Evolutionary conservation across 2,888 invertebrate species (phyloP).

Genomic region (Cheilosia vernalis): DNA sequence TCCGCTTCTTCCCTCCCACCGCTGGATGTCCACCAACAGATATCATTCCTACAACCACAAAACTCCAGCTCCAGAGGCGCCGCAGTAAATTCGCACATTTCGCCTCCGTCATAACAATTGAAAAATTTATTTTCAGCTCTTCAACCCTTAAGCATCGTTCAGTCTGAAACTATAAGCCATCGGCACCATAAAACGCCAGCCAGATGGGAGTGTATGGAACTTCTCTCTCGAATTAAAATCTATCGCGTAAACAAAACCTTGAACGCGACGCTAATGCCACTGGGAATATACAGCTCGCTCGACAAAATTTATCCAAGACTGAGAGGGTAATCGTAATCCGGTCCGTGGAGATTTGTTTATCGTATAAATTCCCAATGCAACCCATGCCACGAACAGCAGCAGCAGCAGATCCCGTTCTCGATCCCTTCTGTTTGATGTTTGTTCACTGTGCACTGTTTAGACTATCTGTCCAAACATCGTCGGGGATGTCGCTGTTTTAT

Average conservation of each 20-base stretch:
- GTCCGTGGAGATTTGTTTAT: conserved; percentile 59
- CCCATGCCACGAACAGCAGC: neutral
- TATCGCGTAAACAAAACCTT: conserved; percentile 68
- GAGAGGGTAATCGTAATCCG: conserved; percentile 45
- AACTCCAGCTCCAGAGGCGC: conserved; percentile 42
- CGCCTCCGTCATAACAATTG: conserved; percentile 54
- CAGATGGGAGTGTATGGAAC: conserved; percentile 4
- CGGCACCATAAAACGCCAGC: conserved; percentile 44
- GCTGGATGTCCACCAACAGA: neutral
- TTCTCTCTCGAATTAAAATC: conserved; percentile 54
- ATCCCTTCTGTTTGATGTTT: conserved; percentile 48
- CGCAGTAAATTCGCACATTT: conserved; percentile 69
- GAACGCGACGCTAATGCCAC: conserved; percentile 43
- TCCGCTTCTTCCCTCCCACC: neutral
- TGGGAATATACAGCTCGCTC: neutral
- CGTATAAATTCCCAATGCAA: conserved; percentile 44
- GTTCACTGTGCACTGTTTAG: conserved; percentile 43
- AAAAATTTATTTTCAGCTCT: conserved; percentile 36
- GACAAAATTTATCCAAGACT: conserved; percentile 3
- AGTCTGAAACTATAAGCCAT: neutral
- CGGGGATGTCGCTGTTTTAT: conserved; percentile 1
- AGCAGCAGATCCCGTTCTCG: neutral
- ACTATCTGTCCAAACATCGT: conserved; percentile 56
- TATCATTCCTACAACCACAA: neutral
- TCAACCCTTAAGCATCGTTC: conserved; percentile 3